Base-by-base conservation (phyloP, 1,140 invertebrate species). In the Drosophila kohkoa region DNA sequence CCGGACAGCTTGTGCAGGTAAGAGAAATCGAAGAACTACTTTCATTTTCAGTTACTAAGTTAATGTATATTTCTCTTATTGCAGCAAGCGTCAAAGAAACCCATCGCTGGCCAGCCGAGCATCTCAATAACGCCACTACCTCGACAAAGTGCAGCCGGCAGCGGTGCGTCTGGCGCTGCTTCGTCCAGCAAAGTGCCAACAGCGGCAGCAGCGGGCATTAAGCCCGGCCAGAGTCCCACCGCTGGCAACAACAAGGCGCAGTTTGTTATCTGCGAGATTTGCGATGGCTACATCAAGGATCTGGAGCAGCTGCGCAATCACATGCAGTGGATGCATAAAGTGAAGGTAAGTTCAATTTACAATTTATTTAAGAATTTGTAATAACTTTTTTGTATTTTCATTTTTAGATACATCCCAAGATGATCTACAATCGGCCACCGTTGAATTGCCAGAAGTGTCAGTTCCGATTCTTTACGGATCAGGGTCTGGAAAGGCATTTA, bases 271-370 rank as follows among this genome's bases (percentile, higher is more conserved):
- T 98, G 98, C 93, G 98, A 98, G 94, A 98, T 98, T 77, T 98
- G 98, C 93, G 98, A 98, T 93, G 97, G 97, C 45, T 98, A 98
- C 85, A 98, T 98, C 62, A 98, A 98, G 94, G 97, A 98, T 93
- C 94, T 98, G 81, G 97, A 98, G 85, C 97, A 98, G 93, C 93
- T 98, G 43, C 94, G 97, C 73, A 98, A 98, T 93, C 98, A 98
- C 90, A 98, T 98, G 98, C 97, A 98, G 85, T 98, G 97, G 97
- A 98, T 98, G 90, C 98, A 98, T 91, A 98, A 98, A 95, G 97
- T 98, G 58, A 98, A 98, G 86, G 92, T 92, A 82, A 86, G 20
- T 59, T 55, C 11, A 0, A 2, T 3, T 35, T 25, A 32, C 16
- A 5, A 6, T 35, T 54, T 16, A 2, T 25, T 43, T 38, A n/a